Conservation (phyloP, 2,797 vertebrate species). For the Sebastes iracundus region DNA sequence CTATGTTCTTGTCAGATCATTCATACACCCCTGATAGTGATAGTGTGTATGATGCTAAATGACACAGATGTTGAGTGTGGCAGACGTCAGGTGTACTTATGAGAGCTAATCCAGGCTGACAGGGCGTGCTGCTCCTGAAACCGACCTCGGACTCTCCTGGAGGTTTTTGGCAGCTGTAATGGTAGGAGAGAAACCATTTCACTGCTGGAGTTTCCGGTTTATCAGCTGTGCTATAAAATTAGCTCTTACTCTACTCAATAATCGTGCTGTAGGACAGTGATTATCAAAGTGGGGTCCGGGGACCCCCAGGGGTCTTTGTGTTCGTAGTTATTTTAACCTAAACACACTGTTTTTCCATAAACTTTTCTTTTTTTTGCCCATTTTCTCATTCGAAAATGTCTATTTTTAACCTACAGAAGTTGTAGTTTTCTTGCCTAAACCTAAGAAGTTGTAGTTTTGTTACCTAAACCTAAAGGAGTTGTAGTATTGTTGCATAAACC, state of each 20-base stretch:
- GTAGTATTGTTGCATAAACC: no score
- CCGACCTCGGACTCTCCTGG: background rate
- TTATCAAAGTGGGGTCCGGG: no score
- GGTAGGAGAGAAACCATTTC: background rate
- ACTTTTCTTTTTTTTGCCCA: no score
- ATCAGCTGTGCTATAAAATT: constrained; percentile 1
- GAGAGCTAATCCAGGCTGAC: constrained; percentile 14
- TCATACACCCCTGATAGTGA: background rate
- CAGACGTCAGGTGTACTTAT: background rate
- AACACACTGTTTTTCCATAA: no score
- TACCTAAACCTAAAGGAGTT: no score
- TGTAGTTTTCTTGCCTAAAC: no score
- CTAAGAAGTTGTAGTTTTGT: no score
- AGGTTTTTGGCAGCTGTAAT: background rate
- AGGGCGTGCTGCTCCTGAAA: background rate
- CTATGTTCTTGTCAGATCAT: background rate
- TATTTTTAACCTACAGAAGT: no score
- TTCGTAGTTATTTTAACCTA: no score
- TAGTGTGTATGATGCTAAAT: background rate
- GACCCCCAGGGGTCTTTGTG: no score
- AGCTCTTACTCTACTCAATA: background rate
- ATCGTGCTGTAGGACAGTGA: background rate
- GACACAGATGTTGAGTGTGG: constrained; percentile 3
- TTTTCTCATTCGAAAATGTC: no score
- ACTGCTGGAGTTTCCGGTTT: background rate